These are phyloP conservation scores for Achroia grisella DNA, from an alignment of 1,140 invertebrate species.

Conservation along the genomic window DNA sequence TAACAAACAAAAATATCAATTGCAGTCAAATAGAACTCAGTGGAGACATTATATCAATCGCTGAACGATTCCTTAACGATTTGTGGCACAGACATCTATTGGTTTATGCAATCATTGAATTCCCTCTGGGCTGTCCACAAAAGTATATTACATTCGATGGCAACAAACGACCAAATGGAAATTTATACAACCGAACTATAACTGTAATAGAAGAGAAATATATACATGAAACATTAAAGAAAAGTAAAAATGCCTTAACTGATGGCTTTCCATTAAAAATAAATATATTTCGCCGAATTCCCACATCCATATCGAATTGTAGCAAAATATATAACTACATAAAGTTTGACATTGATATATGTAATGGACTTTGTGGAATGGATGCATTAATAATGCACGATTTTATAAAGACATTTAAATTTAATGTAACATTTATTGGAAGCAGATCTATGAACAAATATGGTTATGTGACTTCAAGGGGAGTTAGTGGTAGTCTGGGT, in stretches of 20 bases:
- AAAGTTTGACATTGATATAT: background rate
- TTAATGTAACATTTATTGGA: background rate
- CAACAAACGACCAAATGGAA: constrained; percentile 2
- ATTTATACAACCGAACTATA: constrained; percentile 20
- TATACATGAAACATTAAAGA: background rate
- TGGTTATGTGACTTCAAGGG: background rate
- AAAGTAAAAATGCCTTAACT: constrained; percentile 2
- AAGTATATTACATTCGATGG: constrained; percentile 12
- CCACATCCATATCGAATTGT: constrained; percentile 9
- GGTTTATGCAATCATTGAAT: constrained; percentile 7
- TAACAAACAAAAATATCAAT: constrained; percentile 2
- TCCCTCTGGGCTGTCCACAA: constrained; percentile 16
- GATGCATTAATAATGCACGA: constrained; percentile 4
- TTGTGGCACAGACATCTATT: constrained; percentile 18
- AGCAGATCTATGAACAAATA: background rate
- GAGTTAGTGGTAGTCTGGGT: constrained; percentile 8
- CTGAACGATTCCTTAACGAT: constrained; percentile 16
- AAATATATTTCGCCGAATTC: constrained; percentile 21
- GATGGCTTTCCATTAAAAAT: constrained; percentile 20
- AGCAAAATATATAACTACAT: background rate
- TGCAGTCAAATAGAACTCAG: no score
- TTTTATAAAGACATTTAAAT: background rate
- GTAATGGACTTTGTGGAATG: constrained; percentile 3
- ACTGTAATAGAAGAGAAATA: constrained; percentile 13
- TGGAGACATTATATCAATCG: background rate